Conservation (phyloP, 2,888 invertebrate genomes). For the Xylocampa areola region DNA sequence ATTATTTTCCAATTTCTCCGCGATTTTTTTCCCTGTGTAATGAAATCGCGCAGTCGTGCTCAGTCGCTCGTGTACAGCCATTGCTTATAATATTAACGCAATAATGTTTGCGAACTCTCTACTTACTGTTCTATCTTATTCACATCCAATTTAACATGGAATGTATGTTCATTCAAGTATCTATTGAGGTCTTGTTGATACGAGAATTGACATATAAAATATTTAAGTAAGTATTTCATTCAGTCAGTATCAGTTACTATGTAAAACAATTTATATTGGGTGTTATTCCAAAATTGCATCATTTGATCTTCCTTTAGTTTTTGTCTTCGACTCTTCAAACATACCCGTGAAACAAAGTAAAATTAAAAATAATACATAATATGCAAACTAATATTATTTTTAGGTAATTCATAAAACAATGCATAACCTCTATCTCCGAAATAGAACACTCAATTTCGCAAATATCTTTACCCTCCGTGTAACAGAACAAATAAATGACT, state of each 20-base stretch:
- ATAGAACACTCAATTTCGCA: neutral
- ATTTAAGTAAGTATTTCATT: conserved; percentile 4
- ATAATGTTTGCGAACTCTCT: conserved; percentile 56
- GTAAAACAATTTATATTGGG: too few relatives aligned
- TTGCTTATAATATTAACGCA: conserved; percentile 60
- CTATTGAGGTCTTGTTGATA: conserved; percentile 41
- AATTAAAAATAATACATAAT: too few relatives aligned
- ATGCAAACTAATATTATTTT: neutral
- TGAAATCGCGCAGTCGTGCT: conserved; percentile 80
- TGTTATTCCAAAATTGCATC: too few relatives aligned
- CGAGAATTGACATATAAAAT: conserved; percentile 21
- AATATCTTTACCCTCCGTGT: neutral
- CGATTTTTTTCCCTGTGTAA: conserved; percentile 77
- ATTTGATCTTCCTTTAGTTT: too few relatives aligned
- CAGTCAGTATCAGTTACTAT: neutral
- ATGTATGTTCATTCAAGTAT: conserved; percentile 37
- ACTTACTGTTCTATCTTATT: conserved; percentile 51
- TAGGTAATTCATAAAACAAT: neutral
- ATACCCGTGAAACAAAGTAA: too few relatives aligned
- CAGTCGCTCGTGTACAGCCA: conserved; percentile 68
- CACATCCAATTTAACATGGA: conserved; percentile 51
- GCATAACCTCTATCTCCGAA: neutral
- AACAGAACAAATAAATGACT: conserved; percentile 30
- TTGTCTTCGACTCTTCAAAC: too few relatives aligned
- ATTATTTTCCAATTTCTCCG: conserved; percentile 88